phyloP scores from a whole-genome alignment of 2,113 vertebrate species.

The Pterocles gutturalis region DNA sequence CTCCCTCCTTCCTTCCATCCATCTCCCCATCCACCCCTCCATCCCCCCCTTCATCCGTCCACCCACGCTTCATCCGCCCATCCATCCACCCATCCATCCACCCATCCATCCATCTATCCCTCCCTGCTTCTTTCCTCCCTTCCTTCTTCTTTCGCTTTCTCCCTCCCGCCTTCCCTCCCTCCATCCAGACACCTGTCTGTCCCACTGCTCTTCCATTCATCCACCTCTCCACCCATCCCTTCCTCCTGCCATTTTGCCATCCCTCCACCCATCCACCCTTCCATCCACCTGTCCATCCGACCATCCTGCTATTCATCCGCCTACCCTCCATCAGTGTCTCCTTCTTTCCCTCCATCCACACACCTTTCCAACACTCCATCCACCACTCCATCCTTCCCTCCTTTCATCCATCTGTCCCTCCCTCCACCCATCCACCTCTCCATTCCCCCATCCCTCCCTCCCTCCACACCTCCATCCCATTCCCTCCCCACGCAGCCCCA shows the following conservation, averaged over 20 bases:
- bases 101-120: background rate
- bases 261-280: background rate
- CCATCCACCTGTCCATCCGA: background rate
- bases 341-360: background rate
- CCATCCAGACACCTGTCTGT: no score
- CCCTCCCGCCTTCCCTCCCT: no score
- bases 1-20: accelerated
- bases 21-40: background rate
- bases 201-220: background rate
- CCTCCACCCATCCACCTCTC: background rate
- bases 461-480: background rate
- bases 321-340: background rate
- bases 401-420: background rate
- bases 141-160: no score
- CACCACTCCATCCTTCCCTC: background rate
- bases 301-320: no score
- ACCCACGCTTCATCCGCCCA: background rate
- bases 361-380: background rate
- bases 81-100: background rate
- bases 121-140: no score
- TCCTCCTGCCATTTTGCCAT: background rate
- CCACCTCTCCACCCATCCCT: background rate
- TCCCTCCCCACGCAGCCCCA: background rate
- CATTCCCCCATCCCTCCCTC: background rate
- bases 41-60: background rate